Percentiles rank a stretch among this genome's conserved stretches.
Conservation (phyloP, 2,797 vertebrate species). For the Anolis apletophallus region DNA sequence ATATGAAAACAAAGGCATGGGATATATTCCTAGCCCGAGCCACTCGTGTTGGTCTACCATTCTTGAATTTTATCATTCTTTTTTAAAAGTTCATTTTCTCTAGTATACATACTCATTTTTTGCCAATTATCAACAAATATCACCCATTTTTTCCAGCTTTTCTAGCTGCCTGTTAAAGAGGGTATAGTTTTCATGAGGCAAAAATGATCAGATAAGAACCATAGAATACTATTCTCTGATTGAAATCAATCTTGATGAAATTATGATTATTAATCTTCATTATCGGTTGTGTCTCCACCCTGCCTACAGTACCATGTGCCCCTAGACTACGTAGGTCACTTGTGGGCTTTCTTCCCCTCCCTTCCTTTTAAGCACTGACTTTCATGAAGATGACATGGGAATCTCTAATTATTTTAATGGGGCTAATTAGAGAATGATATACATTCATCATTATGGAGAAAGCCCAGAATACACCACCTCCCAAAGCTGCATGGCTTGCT, state of each 20-base stretch:
- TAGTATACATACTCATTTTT: not conserved
- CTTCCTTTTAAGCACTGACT: constrained; percentile 25
- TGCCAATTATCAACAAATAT: not conserved
- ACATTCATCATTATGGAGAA: constrained; percentile 21
- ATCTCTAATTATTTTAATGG: constrained; percentile 56
- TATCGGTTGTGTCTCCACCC: constrained; percentile 38
- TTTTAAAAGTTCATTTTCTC: not conserved
- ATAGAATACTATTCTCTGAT: constrained; percentile 14
- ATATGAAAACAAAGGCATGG: not conserved
- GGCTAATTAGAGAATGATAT: constrained; percentile 76
- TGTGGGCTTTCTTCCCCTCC: constrained; percentile 10
- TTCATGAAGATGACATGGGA: constrained; percentile 38
- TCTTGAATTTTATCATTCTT: not conserved
- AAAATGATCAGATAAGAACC: constrained; percentile 22
- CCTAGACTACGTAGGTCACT: not conserved
- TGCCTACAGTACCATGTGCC: constrained; percentile 34
- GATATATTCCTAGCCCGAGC: not conserved
- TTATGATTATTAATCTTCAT: constrained; percentile 49
- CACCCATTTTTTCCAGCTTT: not conserved
- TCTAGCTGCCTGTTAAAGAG: constrained; percentile 25
- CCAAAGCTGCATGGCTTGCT: constrained; percentile 22
- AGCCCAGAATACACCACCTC: constrained; percentile 15
- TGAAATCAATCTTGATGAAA: constrained; percentile 39
- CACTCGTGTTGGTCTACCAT: not conserved
- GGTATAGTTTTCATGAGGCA: constrained; percentile 40